Percentiles rank a stretch among this genome's conserved stretches.
phyloP scores from a whole-genome alignment of 2,113 vertebrate species.

The Leucoraja erinaceus region DNA sequence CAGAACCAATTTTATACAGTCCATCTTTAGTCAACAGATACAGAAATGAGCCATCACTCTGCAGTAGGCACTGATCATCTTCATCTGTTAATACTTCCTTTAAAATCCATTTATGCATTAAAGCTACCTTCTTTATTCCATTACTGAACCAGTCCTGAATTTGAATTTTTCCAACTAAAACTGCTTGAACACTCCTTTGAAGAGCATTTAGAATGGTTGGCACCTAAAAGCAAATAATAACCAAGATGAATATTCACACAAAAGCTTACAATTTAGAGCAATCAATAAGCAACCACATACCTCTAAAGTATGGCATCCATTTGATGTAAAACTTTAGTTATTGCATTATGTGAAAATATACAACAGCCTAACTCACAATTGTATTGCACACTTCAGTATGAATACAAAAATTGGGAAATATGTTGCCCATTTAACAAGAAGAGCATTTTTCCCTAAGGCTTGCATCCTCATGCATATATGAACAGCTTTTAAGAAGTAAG shows the following conservation, averaged over 20 bases:
- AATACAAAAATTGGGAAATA: neutral
- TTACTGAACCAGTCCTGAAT: constrained; percentile 99
- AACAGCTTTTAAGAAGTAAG: neutral
- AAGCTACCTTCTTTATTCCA: constrained; percentile 91
- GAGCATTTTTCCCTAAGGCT: neutral
- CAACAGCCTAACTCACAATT: neutral
- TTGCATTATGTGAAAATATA: neutral
- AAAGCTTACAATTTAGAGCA: neutral
- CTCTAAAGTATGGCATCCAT: neutral
- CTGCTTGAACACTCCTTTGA: constrained; percentile 93
- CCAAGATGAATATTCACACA: neutral
- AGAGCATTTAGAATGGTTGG: constrained; percentile 92
- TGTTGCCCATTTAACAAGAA: neutral
- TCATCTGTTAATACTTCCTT: constrained; percentile 89
- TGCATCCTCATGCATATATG: neutral
- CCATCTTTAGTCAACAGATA: constrained; percentile 97
- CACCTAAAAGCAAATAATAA: constrained; percentile 60
- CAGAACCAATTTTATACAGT: constrained; percentile 96
- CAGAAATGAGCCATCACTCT: constrained; percentile 94
- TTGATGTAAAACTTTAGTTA: neutral
- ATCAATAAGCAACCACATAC: neutral
- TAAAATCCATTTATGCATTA: constrained; percentile 95
- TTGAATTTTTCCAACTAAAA: constrained; percentile 95
- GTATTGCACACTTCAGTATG: neutral
- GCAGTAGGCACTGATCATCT: constrained; percentile 88